These are phyloP conservation scores for Chorisops tibialis DNA, from an alignment of 2,888 invertebrate species.

Conservation along the genomic window DNA sequence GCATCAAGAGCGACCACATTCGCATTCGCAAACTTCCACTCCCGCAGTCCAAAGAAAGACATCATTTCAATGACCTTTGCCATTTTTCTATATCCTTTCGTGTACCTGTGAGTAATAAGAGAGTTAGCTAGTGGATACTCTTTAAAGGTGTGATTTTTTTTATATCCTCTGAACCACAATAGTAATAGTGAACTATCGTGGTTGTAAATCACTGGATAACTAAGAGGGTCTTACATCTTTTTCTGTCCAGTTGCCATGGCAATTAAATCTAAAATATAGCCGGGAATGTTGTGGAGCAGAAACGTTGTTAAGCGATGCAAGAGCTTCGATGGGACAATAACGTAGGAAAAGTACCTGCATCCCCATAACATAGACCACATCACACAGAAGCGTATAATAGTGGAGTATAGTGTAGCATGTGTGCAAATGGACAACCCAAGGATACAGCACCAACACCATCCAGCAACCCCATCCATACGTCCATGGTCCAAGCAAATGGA, in stretches of 20 bases:
- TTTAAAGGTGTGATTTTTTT: not conserved
- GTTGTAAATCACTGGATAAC: conserved; percentile 18
- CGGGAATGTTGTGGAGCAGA: conserved; percentile 51
- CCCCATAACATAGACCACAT: not conserved
- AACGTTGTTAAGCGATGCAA: conserved; percentile 49
- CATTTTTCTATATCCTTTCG: conserved; percentile 49
- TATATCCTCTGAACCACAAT: not conserved
- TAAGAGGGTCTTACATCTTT: conserved; percentile 48
- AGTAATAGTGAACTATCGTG: not conserved
- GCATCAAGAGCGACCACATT: conserved; percentile 49
- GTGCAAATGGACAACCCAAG: conserved; percentile 14
- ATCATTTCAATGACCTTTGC: conserved; percentile 51
- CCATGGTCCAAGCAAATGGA: not conserved
- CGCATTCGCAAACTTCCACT: conserved; percentile 49
- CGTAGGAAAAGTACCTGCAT: conserved; percentile 52
- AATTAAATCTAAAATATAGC: conserved; percentile 52
- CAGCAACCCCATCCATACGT: not conserved
- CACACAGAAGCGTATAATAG: not conserved
- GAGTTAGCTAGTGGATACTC: not conserved
- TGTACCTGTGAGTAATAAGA: conserved; percentile 40
- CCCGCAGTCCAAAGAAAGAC: conserved; percentile 52
- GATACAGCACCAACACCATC: not conserved
- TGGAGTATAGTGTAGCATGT: conserved; percentile 11
- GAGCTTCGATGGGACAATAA: conserved; percentile 52
- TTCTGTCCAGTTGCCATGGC: conserved; percentile 51